phyloP scores from a whole-genome alignment of 2,113 vertebrate genomes.

The Ptilorrhoa leucosticta region DNA sequence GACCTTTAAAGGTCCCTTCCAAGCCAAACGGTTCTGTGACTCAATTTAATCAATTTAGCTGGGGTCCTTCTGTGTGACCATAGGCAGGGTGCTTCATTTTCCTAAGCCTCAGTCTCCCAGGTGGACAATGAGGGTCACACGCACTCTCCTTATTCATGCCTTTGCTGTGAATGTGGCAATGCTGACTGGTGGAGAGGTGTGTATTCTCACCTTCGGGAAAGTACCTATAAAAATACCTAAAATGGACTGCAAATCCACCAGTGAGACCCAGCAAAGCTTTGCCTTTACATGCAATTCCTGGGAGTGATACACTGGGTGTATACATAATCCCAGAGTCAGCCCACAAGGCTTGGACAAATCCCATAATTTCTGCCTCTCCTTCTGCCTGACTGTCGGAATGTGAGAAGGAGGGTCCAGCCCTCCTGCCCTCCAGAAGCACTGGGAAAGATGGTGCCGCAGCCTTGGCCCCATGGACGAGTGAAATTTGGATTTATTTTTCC shows the following conservation, averaged over 20 bases:
- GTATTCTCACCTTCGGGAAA: background rate
- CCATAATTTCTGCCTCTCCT: background rate
- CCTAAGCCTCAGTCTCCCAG: background rate
- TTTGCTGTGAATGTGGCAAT: background rate
- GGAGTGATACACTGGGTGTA: background rate
- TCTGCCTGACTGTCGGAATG: background rate
- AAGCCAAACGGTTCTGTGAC: background rate
- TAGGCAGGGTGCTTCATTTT: background rate
- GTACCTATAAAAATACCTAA: background rate
- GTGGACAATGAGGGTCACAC: background rate
- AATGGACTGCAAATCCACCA: background rate
- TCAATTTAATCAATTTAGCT: background rate
- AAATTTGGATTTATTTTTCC: background rate
- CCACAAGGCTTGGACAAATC: background rate
- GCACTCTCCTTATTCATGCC: background rate
- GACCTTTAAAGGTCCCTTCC: background rate
- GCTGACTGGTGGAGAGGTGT: background rate
- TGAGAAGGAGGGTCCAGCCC: background rate
- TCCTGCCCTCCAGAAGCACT: background rate
- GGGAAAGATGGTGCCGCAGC: accelerated
- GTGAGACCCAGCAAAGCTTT: background rate
- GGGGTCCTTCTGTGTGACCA: background rate
- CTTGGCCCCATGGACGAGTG: accelerated
- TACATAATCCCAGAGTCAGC: background rate
- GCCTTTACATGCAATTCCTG: background rate